Conservation (phyloP, 2,888 invertebrate species). For the Galeruca laticollis region DNA sequence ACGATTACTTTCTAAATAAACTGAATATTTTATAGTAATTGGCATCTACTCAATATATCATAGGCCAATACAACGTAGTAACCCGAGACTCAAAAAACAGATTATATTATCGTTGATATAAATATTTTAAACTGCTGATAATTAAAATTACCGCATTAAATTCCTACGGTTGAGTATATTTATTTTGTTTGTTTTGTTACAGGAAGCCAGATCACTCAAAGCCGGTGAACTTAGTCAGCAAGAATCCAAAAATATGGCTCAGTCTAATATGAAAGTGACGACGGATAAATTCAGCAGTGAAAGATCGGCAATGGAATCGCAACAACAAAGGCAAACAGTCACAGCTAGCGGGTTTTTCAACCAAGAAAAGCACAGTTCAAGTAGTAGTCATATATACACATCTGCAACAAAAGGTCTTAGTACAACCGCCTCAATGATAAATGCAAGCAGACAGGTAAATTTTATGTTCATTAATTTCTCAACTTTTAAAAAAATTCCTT, state of each 20-base stretch:
- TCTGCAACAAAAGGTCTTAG: constrained; percentile 82
- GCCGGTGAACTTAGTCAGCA: constrained; percentile 87
- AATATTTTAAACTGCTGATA: not conserved
- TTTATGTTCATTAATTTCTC: constrained; percentile 6
- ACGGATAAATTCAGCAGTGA: constrained; percentile 90
- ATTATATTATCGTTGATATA: not conserved
- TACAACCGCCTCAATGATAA: constrained; percentile 68
- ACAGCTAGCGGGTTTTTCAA: constrained; percentile 85
- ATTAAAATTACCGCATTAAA: not conserved
- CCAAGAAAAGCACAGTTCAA: constrained; percentile 78
- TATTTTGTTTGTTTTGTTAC: constrained; percentile 55
- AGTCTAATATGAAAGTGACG: constrained; percentile 85
- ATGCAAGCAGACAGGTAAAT: constrained; percentile 56
- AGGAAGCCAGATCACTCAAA: constrained; percentile 88
- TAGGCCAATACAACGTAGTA: not conserved
- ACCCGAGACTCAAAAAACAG: not conserved
- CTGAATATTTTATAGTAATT: too few relatives aligned
- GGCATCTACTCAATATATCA: too few relatives aligned
- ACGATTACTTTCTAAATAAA: too few relatives aligned
- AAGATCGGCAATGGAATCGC: constrained; percentile 75
- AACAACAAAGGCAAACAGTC: constrained; percentile 83
- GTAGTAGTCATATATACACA: constrained; percentile 82
- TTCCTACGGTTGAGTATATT: not conserved
- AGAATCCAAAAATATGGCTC: constrained; percentile 87
- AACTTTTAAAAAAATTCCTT: too few relatives aligned